phyloP scores from a whole-genome alignment of 2,113 vertebrate species.

The Mandrillus leucophaeus region DNA sequence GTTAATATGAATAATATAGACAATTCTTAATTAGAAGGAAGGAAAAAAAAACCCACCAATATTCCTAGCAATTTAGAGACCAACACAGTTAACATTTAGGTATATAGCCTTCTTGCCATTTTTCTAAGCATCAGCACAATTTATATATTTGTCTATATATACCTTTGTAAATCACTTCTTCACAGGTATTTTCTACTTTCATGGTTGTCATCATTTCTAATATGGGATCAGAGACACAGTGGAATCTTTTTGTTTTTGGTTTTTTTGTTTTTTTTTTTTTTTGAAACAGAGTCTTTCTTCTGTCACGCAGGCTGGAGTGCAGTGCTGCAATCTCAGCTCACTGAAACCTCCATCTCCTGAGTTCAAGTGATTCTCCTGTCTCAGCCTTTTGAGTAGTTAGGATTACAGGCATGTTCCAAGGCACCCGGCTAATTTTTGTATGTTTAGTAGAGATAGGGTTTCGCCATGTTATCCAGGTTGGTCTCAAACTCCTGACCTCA shows the following conservation, averaged over 20 bases:
- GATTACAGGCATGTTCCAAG: no score
- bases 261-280: no score
- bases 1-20: neutral
- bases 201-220: neutral
- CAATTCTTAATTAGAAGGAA: conserved; percentile 34
- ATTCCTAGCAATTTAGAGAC: conserved; percentile 15
- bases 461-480: no score
- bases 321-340: no score
- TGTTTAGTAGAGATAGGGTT: no score
- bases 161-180: neutral
- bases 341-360: no score
- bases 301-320: no score
- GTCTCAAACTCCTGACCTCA: no score
- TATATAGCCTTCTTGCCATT: neutral
- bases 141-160: neutral
- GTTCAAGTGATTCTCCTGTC: no score
- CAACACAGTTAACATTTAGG: neutral
- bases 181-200: neutral
- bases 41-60: neutral
- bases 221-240: neutral
- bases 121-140: neutral
- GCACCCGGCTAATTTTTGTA: no score
- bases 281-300: no score
- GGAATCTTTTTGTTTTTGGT: neutral
- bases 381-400: no score